phyloP scores from a whole-genome alignment of 1,140 invertebrate species.

The Drosophila albomicans region DNA sequence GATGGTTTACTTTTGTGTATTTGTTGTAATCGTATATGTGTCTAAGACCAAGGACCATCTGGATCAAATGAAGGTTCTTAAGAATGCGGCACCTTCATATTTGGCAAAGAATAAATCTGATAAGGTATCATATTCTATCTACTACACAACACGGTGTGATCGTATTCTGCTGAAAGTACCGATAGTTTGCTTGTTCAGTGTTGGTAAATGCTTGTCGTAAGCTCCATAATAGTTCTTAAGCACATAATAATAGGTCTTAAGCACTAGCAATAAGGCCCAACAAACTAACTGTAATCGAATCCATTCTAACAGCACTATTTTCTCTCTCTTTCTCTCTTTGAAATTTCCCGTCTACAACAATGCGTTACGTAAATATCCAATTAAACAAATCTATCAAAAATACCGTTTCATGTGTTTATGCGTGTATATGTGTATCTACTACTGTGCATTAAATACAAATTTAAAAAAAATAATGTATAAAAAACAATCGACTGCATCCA shows the following conservation, averaged over 20 bases:
- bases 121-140: constrained; percentile 87
- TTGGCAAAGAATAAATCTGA: constrained; percentile 93
- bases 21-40: constrained; percentile 37
- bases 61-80: constrained; percentile 90
- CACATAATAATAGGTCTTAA: constrained; percentile 31
- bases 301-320: constrained; percentile 72
- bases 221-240: background rate
- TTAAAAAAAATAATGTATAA: constrained; percentile 29
- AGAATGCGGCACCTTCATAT: constrained; percentile 93
- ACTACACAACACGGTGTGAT: background rate
- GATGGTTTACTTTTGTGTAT: constrained; percentile 15
- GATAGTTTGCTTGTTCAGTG: constrained; percentile 58
- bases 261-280: constrained; percentile 21
- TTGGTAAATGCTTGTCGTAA: constrained; percentile 66
- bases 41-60: constrained; percentile 87
- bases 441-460: constrained; percentile 56
- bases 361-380: constrained; percentile 8
- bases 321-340: constrained; percentile 55
- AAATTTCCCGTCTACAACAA: constrained; percentile 62
- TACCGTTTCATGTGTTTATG: constrained; percentile 66
- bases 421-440: constrained; percentile 64
- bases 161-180: constrained; percentile 12
- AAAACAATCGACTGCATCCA: constrained; percentile 57
- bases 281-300: constrained; percentile 59
- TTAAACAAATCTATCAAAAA: constrained; percentile 28